Percentiles rank a stretch among this genome's conserved stretches.
Conservation (phyloP, 92 coral and sea anemone genomes). For the Phymanthus crucifer region DNA sequence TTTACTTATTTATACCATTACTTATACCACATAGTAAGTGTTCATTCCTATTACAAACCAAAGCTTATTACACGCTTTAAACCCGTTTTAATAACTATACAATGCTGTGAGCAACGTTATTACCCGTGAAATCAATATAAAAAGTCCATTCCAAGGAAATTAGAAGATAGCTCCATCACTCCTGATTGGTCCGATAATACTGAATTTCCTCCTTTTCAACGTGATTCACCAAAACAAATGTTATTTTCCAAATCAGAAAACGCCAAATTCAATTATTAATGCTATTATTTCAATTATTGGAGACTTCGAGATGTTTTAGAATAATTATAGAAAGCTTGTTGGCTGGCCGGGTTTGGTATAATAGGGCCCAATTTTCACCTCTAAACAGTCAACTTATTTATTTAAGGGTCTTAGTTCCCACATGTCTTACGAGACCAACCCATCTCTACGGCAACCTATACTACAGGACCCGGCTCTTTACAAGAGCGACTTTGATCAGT, state of each 20-base stretch:
- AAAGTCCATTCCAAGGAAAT: too few species aligned
- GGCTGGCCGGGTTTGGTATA: neutral
- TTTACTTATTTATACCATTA: neutral
- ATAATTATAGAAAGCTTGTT: too few species aligned
- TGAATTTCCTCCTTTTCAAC: too few species aligned
- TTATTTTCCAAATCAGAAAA: neutral
- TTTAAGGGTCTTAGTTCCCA: neutral
- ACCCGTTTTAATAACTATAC: too few species aligned
- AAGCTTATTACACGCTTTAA: neutral
- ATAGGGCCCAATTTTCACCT: neutral
- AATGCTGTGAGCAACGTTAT: too few species aligned
- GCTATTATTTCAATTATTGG: too few species aligned
- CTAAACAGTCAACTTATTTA: neutral
- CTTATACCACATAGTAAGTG: neutral
- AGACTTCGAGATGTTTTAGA: too few species aligned
- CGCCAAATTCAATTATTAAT: neutral
- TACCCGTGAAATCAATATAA: too few species aligned
- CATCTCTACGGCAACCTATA: neutral
- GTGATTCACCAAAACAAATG: neutral
- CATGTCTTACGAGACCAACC: neutral
- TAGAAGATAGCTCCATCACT: too few species aligned
- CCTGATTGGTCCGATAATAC: too few species aligned
- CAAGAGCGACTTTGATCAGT: neutral
- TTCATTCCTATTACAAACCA: too few species aligned
- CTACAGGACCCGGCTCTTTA: neutral